Percentiles rank a stretch among this genome's conserved stretches.
These are phyloP conservation scores for Cairina moschata DNA, from an alignment of 2,113 vertebrate species.

Conservation along the genomic window DNA sequence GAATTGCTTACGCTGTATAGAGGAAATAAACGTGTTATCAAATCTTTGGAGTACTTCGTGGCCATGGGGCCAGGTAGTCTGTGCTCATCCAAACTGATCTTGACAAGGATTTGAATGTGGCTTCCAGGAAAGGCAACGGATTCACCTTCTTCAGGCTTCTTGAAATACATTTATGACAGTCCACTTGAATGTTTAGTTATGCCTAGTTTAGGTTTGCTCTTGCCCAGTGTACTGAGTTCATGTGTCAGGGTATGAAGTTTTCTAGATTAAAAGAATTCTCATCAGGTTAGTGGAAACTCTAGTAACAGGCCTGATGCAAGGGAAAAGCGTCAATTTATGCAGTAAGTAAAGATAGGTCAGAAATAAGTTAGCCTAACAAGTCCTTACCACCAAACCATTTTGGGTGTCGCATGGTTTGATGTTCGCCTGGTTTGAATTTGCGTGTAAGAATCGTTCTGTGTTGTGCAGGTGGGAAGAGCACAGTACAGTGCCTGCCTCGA, in stretches of 20 bases:
- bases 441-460: accelerated
- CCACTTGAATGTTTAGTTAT: not conserved
- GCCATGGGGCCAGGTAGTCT: not conserved
- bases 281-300: not conserved
- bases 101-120: not conserved
- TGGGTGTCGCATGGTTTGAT: accelerated
- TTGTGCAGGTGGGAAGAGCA: not conserved
- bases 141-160: not conserved
- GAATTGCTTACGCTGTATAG: not conserved
- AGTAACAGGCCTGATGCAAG: no score
- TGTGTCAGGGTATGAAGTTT: not conserved
- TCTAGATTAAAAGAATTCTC: not conserved
- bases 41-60: not conserved
- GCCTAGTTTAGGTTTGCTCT: not conserved
- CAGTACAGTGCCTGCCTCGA: accelerated
- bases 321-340: not conserved
- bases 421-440: not conserved
- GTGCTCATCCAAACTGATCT: not conserved
- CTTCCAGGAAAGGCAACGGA: not conserved
- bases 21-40: accelerated
- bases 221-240: accelerated
- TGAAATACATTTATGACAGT: not conserved
- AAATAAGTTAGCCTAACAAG: accelerated
- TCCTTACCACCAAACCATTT: accelerated
- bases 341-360: not conserved